Percentiles rank a stretch among this genome's conserved stretches.
Evolutionary conservation across 2,797 vertebrate species (phyloP).

Genomic region (Pristis pectinata): DNA sequence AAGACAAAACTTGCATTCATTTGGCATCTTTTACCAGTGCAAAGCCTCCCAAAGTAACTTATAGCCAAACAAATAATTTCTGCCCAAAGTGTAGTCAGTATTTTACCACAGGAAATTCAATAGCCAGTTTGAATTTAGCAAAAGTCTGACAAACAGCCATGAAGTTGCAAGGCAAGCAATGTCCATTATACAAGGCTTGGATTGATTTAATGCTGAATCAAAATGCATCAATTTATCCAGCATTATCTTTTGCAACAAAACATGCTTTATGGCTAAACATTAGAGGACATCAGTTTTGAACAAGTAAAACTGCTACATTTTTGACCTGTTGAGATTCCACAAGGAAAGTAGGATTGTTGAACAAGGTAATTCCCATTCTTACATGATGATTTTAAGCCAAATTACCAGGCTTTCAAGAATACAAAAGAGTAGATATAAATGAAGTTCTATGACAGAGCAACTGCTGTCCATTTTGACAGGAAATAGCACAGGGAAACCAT

Average conservation of each 20-base stretch:
- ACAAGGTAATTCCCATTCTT: neutral
- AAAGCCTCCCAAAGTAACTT: neutral
- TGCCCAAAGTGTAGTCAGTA: neutral
- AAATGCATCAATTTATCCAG: neutral
- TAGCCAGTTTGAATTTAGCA: neutral
- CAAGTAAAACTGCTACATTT: neutral
- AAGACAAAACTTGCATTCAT: neutral
- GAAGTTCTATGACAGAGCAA: neutral
- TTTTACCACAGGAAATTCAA: neutral
- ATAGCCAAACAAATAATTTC: neutral
- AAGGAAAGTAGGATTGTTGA: neutral
- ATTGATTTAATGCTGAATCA: neutral
- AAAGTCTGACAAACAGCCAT: neutral
- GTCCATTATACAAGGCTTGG: neutral
- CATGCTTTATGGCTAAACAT: neutral
- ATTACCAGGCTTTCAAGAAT: neutral
- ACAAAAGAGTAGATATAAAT: no score
- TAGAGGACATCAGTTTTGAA: neutral
- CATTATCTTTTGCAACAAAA: neutral
- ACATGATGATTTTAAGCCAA: neutral
- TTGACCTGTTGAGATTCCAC: neutral
- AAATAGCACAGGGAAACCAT: neutral
- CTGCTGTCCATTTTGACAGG: neutral
- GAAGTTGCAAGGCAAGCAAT: neutral
- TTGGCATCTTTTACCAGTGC: neutral